Evolutionary conservation across 1,140 invertebrate genomes (phyloP).

Genomic region (Cotesia chilonis): DNA sequence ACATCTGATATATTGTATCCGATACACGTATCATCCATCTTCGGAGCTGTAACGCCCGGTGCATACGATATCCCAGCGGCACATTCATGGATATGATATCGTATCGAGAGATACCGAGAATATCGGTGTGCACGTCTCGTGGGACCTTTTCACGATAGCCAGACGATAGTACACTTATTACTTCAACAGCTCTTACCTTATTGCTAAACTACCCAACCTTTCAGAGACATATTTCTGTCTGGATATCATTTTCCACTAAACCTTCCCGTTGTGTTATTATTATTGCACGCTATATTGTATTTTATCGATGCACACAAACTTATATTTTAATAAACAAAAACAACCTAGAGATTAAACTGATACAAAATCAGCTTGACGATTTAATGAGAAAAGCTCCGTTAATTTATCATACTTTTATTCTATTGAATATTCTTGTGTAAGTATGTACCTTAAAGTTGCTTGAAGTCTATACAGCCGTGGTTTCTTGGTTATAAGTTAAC

Average conservation of each 20-base stretch:
- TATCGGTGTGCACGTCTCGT: conserved; percentile 29
- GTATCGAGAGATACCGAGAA: conserved; percentile 7
- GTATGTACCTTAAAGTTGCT: not conserved
- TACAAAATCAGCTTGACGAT: no score
- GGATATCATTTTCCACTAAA: no score
- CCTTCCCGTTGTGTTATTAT: no score
- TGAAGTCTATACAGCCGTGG: not conserved
- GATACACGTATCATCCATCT: conserved; percentile 43
- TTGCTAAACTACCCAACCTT: not conserved
- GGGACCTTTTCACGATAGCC: conserved; percentile 29
- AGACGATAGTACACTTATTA: conserved; percentile 25
- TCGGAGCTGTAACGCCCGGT: conserved; percentile 35
- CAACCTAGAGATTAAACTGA: no score
- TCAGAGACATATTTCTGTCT: no score
- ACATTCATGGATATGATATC: conserved; percentile 33
- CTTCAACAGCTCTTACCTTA: not conserved
- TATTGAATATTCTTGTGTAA: not conserved
- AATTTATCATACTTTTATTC: no score
- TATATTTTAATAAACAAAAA: no score
- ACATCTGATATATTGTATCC: conserved; percentile 35
- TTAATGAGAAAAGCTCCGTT: no score
- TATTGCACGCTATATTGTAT: no score
- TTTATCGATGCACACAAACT: no score
- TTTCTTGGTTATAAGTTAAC: conserved; percentile 34
- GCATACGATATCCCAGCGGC: conserved; percentile 41